These are phyloP conservation scores for Spheniscus mendiculus DNA, from an alignment of 2,113 vertebrate genomes.

Conservation along the genomic window DNA sequence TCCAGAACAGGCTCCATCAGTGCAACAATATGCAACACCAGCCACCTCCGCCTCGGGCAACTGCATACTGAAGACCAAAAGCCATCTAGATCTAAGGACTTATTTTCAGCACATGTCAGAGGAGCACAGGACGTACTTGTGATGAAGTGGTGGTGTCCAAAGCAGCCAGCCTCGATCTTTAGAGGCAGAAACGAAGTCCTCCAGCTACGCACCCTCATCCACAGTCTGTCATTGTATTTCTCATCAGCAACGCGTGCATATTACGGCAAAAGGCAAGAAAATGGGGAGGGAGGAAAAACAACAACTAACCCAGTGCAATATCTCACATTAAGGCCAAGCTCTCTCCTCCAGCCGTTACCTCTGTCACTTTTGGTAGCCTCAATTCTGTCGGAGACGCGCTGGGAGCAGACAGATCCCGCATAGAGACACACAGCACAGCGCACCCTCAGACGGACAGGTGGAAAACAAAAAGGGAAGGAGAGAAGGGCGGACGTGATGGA, in stretches of 20 bases:
- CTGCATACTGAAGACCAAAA: neutral
- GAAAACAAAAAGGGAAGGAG: conserved; percentile 39
- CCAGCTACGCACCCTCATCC: neutral
- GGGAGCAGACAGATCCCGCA: conserved; percentile 29
- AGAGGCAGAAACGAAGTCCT: neutral
- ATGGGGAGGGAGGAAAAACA: neutral
- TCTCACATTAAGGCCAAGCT: neutral
- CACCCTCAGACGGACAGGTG: conserved; percentile 60
- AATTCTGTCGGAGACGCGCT: neutral
- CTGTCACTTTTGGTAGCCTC: neutral
- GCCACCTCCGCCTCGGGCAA: neutral
- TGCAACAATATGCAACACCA: neutral
- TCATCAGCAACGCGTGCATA: neutral
- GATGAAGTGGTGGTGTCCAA: neutral
- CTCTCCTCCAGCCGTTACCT: conserved; percentile 1
- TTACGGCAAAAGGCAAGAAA: neutral
- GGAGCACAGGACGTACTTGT: neutral
- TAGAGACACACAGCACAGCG: conserved; percentile 59
- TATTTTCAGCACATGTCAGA: neutral
- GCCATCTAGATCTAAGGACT: neutral
- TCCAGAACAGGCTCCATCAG: neutral
- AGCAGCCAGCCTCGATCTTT: neutral
- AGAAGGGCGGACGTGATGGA: conserved; percentile 69
- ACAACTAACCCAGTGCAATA: neutral
- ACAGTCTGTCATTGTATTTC: neutral